Evolutionary conservation across 2,888 invertebrate species (phyloP), one percentile per base, ranked within the genome.

Genomic region (Caenorhabditis parvicauda): DNA sequence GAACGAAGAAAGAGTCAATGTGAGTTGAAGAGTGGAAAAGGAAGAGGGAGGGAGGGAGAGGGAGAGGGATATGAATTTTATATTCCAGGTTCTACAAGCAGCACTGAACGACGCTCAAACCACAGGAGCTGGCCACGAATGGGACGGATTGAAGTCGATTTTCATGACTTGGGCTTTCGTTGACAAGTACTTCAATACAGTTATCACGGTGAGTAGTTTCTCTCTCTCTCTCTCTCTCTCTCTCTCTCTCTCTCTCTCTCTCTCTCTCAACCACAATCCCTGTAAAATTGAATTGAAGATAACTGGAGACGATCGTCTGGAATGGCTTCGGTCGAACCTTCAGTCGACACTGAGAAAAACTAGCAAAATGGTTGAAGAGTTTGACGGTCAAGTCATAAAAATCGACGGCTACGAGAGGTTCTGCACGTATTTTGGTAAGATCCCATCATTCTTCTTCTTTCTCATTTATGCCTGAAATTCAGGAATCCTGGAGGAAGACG

Each of bases 131-230:
- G 42, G 24, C 2, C 35, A 42, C 27, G 48, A 47, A 24, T 65
- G 66, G 61, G 38, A 37, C 2, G 41, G 39, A 6, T 45, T 64
- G 17, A 38, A 46, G 9, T 48, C 54, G 9, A 47, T 48, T 32
- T 53, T 63, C 17, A 39, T 72, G 24, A 57, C 66, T 12, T 72
- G 72, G 72, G 59, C 67, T 22, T 64, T 68, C 35, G 60, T 72
- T 22, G 61, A 72, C 29, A 19, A 27, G 9, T 70, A 70, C 53
- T 72, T 70, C 52, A 64, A 55, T 21, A 54, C 57, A 29, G 67
- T 72, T 22, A 61, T 72, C 7, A 60, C 64, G 55, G 69, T 71
- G 32, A 49, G 50, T 48, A 2, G 4, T 17, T 7, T n/a, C n/a
- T 7, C 14, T 32, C 14, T 32, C 14, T 32, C 14, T 32, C 35